These are phyloP conservation scores for Drosophila nr. fundita DNA, from an alignment of 2,888 invertebrate species.

Conservation along the genomic window DNA sequence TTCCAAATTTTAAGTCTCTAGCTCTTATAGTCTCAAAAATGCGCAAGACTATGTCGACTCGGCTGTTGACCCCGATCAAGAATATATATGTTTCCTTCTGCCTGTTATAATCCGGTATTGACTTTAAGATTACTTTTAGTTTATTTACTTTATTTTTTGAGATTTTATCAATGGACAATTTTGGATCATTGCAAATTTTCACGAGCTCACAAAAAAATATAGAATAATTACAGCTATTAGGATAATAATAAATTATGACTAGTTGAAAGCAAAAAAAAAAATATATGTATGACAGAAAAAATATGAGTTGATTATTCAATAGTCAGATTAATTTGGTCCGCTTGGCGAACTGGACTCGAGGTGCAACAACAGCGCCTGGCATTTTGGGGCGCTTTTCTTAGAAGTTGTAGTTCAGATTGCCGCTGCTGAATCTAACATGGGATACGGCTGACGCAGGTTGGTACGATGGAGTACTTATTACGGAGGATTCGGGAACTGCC, in stretches of 20 bases:
- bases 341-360: background rate
- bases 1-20: no score
- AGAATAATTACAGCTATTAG: conserved; percentile 14
- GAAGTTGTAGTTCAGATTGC: conserved; percentile 82
- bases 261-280: conserved; percentile 19
- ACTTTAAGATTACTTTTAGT: background rate
- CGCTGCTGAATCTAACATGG: conserved; percentile 85
- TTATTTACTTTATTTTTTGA: background rate
- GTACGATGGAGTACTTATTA: conserved; percentile 76
- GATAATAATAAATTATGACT: conserved; percentile 25
- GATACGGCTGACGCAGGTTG: conserved; percentile 86
- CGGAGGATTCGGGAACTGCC: conserved; percentile 66
- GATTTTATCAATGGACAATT: conserved; percentile 22
- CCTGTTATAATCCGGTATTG: background rate
- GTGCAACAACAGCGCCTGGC: conserved; percentile 2
- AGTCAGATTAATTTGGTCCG: background rate
- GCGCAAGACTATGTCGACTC: no score
- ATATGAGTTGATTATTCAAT: background rate
- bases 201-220: conserved; percentile 9
- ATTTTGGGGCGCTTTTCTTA: conserved; percentile 33
- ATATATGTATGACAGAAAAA: background rate
- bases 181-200: conserved; percentile 30
- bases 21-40: no score
- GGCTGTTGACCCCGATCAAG: no score
- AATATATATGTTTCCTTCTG: no score